Base-by-base conservation (phyloP, 2,113 vertebrate species). In the Herpailurus yagouaroundi region DNA sequence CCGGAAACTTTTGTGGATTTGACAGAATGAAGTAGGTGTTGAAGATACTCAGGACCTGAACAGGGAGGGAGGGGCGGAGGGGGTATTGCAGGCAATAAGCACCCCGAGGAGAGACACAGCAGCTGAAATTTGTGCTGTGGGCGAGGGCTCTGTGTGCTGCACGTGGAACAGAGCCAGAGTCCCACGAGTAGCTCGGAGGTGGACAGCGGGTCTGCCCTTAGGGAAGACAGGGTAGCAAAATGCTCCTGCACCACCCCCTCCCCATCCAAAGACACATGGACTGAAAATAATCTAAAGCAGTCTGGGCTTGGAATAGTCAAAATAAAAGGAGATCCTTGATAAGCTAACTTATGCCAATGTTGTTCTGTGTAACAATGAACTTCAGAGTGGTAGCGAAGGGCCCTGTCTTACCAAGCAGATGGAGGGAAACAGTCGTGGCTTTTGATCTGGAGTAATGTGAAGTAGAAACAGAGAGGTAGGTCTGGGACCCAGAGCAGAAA, bases 121-220 rank as follows among this genome's bases (percentile, higher is more conserved):
- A 27, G 64, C 73, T 6, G 19, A 25, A 12, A 25, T 33, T 1
- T 4, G 27, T 12, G 8, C 14, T 19, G 13, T 12, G 23, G 36
- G 48, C 50, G n/a, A 52, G 41, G 25, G 14, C 4, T 33, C 55
- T 29, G 3, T 33, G 64, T 19, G 4, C 11, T 2, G 2, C 4
- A 5, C 5, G 6, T 4, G 60, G 25, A 69, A 4, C 63, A 4
- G 27, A 71, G 25, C 48, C 27, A 63, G 13, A 13, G 25, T 41
- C 3, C 4, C 25, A 3, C 9, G 14, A 3, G 7, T 23, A 50
- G 21, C 73, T 3, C 7, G 3, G 25, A 48, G 14, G 33, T 31
- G 41, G 8, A 11, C 23, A 23, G 41, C 83, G 9, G 0, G 12
- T 63, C 79, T 15, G 7, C 31, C 33, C 38, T 12, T 60, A 1